Conservation (phyloP, 2,797 vertebrate species). For the Denticeps clupeoides region DNA sequence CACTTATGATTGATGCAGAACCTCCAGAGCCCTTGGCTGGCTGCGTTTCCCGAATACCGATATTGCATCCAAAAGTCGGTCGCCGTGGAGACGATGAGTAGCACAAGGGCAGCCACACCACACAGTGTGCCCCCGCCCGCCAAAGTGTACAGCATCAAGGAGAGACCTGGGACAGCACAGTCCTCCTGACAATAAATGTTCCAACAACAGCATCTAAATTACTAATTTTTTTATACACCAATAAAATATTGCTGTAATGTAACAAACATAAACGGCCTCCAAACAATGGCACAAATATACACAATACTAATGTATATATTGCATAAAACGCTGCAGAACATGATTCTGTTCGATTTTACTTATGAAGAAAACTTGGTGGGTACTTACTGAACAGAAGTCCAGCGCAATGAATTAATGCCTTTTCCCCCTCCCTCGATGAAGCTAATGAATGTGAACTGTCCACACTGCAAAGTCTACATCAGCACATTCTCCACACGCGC, state of each 20-base stretch:
- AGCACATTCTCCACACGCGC: conserved; percentile 21
- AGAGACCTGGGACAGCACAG: conserved; percentile 30
- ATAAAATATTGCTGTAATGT: too few species aligned
- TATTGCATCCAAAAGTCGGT: conserved; percentile 78
- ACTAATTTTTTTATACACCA: too few species aligned
- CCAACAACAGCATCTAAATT: background rate
- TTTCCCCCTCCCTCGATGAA: background rate
- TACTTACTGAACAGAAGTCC: background rate
- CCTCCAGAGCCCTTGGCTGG: conserved; percentile 74
- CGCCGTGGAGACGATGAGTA: conserved; percentile 68
- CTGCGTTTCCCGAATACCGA: conserved; percentile 57
- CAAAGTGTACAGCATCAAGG: conserved; percentile 60
- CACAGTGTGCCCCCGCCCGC: conserved; percentile 68
- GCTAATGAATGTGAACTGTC: conserved; percentile 15
- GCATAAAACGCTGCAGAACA: too few species aligned
- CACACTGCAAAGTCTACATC: conserved; percentile 17
- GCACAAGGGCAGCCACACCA: conserved; percentile 60
- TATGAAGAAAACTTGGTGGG: too few species aligned
- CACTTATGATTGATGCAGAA: conserved; percentile 73
- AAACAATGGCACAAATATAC: too few species aligned
- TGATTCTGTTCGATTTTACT: too few species aligned
- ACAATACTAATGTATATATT: too few species aligned
- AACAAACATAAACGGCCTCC: too few species aligned
- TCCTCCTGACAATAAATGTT: conserved; percentile 26
- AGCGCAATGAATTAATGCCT: background rate